Percentiles rank a stretch among this genome's conserved stretches.
phyloP scores from a whole-genome alignment of 2,113 vertebrate species.

The Coregonus clupeaformis region DNA sequence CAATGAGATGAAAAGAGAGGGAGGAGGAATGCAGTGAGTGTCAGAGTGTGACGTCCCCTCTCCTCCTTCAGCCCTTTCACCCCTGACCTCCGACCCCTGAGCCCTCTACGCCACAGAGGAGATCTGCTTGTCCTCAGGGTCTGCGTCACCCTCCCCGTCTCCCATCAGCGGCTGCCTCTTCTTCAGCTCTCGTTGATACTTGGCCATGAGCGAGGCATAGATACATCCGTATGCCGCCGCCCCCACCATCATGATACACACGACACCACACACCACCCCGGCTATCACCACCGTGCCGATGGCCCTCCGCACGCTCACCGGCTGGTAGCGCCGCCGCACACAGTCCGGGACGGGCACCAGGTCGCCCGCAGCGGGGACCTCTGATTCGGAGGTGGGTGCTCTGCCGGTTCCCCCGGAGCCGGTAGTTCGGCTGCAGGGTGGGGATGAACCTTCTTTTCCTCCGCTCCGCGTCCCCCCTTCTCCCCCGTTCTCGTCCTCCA shows the following conservation, averaged over 20 bases:
- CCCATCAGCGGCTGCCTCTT: conserved; percentile 97
- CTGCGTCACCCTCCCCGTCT: conserved; percentile 86
- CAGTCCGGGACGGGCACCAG: conserved; percentile 62
- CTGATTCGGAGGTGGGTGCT: conserved; percentile 57
- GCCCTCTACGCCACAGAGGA: conserved; percentile 89
- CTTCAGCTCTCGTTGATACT: conserved; percentile 96
- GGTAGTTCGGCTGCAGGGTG: conserved; percentile 80
- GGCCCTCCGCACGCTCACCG: conserved; percentile 90
- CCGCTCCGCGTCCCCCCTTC: conserved; percentile 68
- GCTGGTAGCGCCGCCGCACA: conserved; percentile 84
- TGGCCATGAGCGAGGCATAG: conserved; percentile 98
- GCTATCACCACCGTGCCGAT: conserved; percentile 97
- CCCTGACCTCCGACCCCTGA: conserved; percentile 54
- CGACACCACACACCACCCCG: conserved; percentile 93
- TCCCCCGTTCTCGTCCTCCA: conserved; percentile 88
- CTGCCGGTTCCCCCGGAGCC: conserved; percentile 32
- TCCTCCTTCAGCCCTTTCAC: conserved; percentile 43
- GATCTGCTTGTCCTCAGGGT: conserved; percentile 93
- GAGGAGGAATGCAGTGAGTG: conserved; percentile 12
- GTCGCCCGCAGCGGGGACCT: conserved; percentile 56
- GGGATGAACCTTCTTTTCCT: conserved; percentile 59
- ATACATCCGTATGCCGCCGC: conserved; percentile 96
- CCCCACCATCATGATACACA: conserved; percentile 99
- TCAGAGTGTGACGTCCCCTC: not conserved
- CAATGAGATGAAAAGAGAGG: conserved; percentile 39